A percentile compares a stretch with the other conserved stretches of the same genome.
Conservation (phyloP, 2,888 invertebrate genomes). For the Stenichneumon culpator region DNA sequence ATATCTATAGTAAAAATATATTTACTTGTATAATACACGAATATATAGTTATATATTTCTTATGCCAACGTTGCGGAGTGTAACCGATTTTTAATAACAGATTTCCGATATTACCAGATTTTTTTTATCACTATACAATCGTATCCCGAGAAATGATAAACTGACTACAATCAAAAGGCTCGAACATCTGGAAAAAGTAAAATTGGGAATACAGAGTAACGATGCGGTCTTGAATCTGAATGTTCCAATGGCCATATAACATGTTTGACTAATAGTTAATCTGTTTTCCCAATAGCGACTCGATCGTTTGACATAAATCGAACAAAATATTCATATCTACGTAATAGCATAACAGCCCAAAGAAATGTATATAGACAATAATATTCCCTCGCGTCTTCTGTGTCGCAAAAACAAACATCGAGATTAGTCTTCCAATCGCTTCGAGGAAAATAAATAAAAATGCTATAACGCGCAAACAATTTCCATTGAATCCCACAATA, state of each 20-base stretch:
- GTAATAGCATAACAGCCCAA: conserved; percentile 41
- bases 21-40: conserved; percentile 60
- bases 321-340: conserved; percentile 27
- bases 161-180: conserved; percentile 9
- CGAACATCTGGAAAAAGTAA: background rate
- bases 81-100: background rate
- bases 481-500: conserved; percentile 26
- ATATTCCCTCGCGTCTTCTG: conserved; percentile 38
- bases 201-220: background rate
- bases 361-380: conserved; percentile 48
- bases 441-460: conserved; percentile 17
- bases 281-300: background rate
- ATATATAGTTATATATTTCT: conserved; percentile 62
- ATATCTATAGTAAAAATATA: conserved; percentile 55
- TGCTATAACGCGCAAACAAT: conserved; percentile 19
- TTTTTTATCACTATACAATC: conserved; percentile 47
- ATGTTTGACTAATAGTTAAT: background rate
- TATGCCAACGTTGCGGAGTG: conserved; percentile 27
- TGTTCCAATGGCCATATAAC: background rate
- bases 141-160: conserved; percentile 21
- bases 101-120: conserved; percentile 32
- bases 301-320: conserved; percentile 17
- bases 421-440: conserved; percentile 56
- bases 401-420: conserved; percentile 27
- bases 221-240: background rate